Base-by-base conservation (phyloP, 2,888 invertebrate species). In the Auanema freiburgensis region DNA sequence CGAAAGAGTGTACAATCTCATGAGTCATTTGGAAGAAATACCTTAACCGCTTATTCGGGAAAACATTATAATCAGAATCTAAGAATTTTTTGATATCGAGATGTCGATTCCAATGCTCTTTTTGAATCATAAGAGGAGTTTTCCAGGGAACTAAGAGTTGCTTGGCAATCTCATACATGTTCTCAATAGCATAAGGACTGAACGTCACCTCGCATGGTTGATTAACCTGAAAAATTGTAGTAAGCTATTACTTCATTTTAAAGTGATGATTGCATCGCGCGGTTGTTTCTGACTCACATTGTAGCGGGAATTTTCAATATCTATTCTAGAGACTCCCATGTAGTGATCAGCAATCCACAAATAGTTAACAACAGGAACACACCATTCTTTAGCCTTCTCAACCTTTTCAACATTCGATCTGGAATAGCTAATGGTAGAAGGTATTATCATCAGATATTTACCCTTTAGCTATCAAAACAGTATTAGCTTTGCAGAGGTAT, bases 371-470 rank as follows among this genome's bases (percentile, higher is more conserved):
- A 92, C 90, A 0, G 92, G 92, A 44, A 91, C 90, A 78, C 90
- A 90, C 92, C 93, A 94, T 84, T 95, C 93, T 55, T 91, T 88
- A 0, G 97, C 96, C 76, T 91, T 91, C 68, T 89, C 87, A 85
- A 90, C 92, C 85, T 97, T 97, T 71, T 88, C 88, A 24, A 33
- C 54, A n/a, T n/a, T 53, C 6, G 24, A 23, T 10, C 63, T 58
- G 43, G 1, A 63, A 23, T 44, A 33, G n/a, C 10, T 10, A n/a
- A n/a, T 54, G 40, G 2, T 41, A 55, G 14, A 18, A 24, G 16
- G 8, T 11, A 25, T 23, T 44, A 16, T 33, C 3, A 23, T 21
- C 1, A 25, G 16, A 21, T 43, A 72, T 78, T 78, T 69, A 87
- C 87, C 79, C 82, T 73, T 86, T 86, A 64, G 87, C 86, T 8